phyloP scores from a whole-genome alignment of 2,797 vertebrate genomes.

The Sebastes miniatus region DNA sequence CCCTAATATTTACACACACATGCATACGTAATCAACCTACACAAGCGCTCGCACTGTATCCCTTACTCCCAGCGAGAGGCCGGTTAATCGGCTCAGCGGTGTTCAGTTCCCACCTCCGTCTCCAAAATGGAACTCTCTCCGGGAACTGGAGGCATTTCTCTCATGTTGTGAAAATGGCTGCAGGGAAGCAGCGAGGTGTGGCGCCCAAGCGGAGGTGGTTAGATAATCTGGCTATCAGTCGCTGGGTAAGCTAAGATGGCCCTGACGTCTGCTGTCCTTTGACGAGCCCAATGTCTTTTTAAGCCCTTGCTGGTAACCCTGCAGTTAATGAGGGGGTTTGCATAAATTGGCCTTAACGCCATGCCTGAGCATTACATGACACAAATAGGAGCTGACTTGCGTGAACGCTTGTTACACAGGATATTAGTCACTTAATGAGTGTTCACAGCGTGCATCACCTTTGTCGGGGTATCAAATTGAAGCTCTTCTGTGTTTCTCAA shows the following conservation, averaged over 20 bases:
- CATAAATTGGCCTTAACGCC: slow-evolving; percentile 38
- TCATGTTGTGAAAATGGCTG: slow-evolving; percentile 45
- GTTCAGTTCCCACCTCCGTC: slow-evolving; percentile 51
- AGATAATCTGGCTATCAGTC: slow-evolving; percentile 61
- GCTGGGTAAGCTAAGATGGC: slow-evolving; percentile 57
- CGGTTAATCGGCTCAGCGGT: slow-evolving; percentile 52
- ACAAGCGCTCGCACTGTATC: slow-evolving; percentile 3
- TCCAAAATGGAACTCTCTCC: slow-evolving; percentile 50
- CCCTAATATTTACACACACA: background rate
- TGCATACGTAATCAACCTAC: slow-evolving; percentile 1
- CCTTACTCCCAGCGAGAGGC: slow-evolving; percentile 2
- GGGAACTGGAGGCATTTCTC: slow-evolving; percentile 54
- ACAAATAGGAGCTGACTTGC: slow-evolving; percentile 39
- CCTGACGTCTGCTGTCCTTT: slow-evolving; percentile 57
- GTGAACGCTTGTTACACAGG: slow-evolving; percentile 8
- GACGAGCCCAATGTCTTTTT: slow-evolving; percentile 48
- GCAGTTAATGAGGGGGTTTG: slow-evolving; percentile 48
- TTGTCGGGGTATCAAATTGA: slow-evolving; percentile 32
- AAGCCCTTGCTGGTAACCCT: slow-evolving; percentile 46
- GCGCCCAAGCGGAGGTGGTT: slow-evolving; percentile 52
- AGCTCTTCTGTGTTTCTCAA: slow-evolving; percentile 6
- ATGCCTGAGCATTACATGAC: slow-evolving; percentile 40
- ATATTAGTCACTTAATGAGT: slow-evolving; percentile 22
- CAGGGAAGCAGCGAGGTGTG: slow-evolving; percentile 58
- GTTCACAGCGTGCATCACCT: background rate